Conservation (phyloP, 2,113 vertebrate genomes). For the Semnopithecus entellus region DNA sequence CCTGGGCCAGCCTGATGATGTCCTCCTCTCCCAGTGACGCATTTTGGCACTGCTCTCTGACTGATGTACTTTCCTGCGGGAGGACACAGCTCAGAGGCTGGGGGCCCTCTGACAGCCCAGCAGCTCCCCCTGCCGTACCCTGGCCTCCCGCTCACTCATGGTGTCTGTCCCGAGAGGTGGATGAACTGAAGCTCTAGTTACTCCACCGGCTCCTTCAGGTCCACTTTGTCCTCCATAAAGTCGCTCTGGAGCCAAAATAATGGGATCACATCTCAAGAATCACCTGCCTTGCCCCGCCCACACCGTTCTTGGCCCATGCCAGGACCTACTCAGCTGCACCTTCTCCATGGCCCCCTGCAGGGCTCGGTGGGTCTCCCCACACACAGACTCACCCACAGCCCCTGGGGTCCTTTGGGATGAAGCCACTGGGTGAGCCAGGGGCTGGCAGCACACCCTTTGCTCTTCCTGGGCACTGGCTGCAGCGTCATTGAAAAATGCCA, state of each 20-base stretch:
- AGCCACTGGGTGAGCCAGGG: too few species aligned
- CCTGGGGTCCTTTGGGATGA: not conserved
- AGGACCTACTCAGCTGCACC: conserved; percentile 66
- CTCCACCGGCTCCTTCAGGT: conserved; percentile 89
- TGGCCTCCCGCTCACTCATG: conserved; percentile 86
- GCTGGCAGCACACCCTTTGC: too few species aligned
- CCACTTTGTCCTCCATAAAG: not conserved
- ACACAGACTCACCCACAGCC: conserved; percentile 77
- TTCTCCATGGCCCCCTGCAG: conserved; percentile 94
- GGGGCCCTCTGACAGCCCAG: rapidly evolving
- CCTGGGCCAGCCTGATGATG: conserved; percentile 94
- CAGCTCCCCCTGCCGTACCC: rapidly evolving
- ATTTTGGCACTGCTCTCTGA: conserved; percentile 94
- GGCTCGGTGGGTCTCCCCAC: conserved; percentile 90
- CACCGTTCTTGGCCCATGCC: not conserved
- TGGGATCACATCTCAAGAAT: too few species aligned
- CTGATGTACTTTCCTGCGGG: not conserved
- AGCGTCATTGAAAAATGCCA: too few species aligned
- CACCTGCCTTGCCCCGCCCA: too few species aligned
- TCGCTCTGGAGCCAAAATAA: too few species aligned
- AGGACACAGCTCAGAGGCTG: not conserved
- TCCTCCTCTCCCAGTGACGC: conserved; percentile 94
- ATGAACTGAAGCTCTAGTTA: conserved; percentile 96
- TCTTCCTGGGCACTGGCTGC: too few species aligned
- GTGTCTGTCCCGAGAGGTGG: conserved; percentile 97